Evolutionary conservation across 2,113 vertebrate genomes (phyloP).

Genomic region (Toxotes jaculatrix): DNA sequence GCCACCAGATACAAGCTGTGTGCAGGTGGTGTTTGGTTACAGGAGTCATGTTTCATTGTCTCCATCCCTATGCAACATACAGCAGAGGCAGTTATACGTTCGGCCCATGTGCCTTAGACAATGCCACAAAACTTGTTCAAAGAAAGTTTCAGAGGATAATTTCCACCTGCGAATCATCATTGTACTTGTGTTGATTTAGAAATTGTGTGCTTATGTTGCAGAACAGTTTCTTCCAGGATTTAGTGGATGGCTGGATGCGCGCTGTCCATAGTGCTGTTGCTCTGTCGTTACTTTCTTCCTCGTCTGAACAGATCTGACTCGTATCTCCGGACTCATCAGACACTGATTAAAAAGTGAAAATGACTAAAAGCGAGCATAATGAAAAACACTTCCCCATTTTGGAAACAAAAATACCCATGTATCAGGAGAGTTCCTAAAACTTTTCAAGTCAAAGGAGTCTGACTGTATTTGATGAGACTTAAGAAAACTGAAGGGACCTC

Average conservation of each 20-base stretch:
- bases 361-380: background rate
- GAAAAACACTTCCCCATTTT: background rate
- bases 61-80: constrained; percentile 28
- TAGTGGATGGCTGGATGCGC: background rate
- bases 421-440: background rate
- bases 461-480: background rate
- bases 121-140: background rate
- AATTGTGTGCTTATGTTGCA: constrained; percentile 7
- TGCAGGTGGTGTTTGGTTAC: constrained; percentile 63
- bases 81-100: constrained; percentile 16
- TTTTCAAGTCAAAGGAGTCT: background rate
- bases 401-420: too few relatives aligned
- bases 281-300: background rate
- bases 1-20: constrained; percentile 68
- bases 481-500: background rate
- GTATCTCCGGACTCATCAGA: background rate
- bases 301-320: background rate
- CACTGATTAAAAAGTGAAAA: constrained; percentile 17
- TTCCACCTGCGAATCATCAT: background rate
- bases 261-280: constrained; percentile 41
- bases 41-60: constrained; percentile 58
- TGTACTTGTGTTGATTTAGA: background rate
- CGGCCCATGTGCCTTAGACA: background rate
- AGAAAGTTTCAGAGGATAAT: background rate
- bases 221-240: constrained; percentile 23